phyloP scores from a whole-genome alignment of 2,888 invertebrate species.

The Meloe dianella region DNA sequence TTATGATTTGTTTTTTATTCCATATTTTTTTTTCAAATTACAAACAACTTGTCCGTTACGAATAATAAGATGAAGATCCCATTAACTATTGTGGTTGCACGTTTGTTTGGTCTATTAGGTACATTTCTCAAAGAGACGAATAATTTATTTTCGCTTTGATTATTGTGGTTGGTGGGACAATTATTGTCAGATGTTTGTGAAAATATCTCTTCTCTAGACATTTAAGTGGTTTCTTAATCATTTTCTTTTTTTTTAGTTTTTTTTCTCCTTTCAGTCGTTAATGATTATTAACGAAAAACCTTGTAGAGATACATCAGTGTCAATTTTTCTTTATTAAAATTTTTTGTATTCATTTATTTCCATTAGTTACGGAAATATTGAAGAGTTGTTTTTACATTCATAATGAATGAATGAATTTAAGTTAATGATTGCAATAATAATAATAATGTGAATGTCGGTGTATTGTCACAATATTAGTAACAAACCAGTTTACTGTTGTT shows the following conservation, averaged over 20 bases:
- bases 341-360: neutral
- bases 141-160: conserved; percentile 8
- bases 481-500: conserved; percentile 9
- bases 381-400: neutral
- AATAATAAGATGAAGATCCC: conserved; percentile 20
- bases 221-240: conserved; percentile 2
- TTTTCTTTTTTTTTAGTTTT: neutral
- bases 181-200: conserved; percentile 7
- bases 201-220: neutral
- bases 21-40: neutral
- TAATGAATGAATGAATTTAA: neutral
- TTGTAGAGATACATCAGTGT: conserved; percentile 3
- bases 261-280: neutral
- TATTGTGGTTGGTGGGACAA: conserved; percentile 7
- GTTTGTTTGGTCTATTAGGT: conserved; percentile 5
- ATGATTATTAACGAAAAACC: neutral
- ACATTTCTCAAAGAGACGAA: neutral
- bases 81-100: conserved; percentile 17
- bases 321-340: conserved; percentile 11
- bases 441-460: neutral
- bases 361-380: conserved; percentile 11
- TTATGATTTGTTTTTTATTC: conserved; percentile 17
- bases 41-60: conserved; percentile 7
- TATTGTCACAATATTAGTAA: conserved; percentile 8
- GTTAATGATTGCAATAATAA: neutral